Conservation (phyloP, 1,140 invertebrate genomes). For the Zaprionus taronus region DNA sequence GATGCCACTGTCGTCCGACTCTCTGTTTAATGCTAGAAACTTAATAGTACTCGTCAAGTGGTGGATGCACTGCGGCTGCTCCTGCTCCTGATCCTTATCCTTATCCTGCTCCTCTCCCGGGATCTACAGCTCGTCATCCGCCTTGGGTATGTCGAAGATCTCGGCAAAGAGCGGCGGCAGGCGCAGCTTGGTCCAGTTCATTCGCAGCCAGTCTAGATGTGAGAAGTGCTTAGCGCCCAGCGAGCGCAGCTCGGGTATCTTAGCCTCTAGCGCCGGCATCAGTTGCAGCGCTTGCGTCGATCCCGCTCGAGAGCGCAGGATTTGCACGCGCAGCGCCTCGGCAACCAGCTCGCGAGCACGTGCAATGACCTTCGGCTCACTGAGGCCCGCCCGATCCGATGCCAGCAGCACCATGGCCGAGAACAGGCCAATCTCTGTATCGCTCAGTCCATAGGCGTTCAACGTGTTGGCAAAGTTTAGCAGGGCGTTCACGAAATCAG, state of each 20-base stretch:
- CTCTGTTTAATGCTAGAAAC: conserved; percentile 57
- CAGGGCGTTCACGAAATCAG: conserved; percentile 90
- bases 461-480: conserved; percentile 92
- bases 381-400: conserved; percentile 91
- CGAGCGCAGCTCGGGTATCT: conserved; percentile 91
- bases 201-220: conserved; percentile 95
- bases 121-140: conserved; percentile 87
- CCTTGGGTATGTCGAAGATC: conserved; percentile 98
- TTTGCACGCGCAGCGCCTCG: conserved; percentile 88
- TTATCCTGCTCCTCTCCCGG: conserved; percentile 17
- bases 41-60: conserved; percentile 57
- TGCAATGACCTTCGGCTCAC: conserved; percentile 93
- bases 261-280: conserved; percentile 89
- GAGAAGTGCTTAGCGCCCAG: conserved; percentile 94
- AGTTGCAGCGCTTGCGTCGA: conserved; percentile 85
- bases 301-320: conserved; percentile 74
- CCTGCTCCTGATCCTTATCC: neutral
- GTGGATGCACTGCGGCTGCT: conserved; percentile 56
- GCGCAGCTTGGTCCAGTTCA: conserved; percentile 93
- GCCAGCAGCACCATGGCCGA: conserved; percentile 94
- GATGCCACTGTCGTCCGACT: conserved; percentile 21
- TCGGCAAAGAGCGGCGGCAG: conserved; percentile 97
- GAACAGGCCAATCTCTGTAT: conserved; percentile 96
- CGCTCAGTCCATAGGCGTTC: conserved; percentile 92
- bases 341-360: conserved; percentile 93